Percentiles rank a stretch among this genome's conserved stretches.
Evolutionary conservation across 2,888 invertebrate species (phyloP).

Genomic region (Halocaridina rubra): DNA sequence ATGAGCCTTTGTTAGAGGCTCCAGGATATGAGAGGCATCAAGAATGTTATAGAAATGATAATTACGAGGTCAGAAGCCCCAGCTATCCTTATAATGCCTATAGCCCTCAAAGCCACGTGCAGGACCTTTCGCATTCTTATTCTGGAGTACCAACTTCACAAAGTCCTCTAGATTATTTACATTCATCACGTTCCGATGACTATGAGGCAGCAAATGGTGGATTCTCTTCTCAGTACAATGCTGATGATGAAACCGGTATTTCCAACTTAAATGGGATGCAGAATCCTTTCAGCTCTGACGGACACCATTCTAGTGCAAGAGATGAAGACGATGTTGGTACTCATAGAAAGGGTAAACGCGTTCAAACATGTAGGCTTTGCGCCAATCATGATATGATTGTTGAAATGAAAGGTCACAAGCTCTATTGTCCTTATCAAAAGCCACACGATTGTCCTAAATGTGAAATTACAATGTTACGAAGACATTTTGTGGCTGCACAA

Average conservation of each 20-base stretch:
- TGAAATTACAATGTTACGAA: background rate
- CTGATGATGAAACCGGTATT: background rate
- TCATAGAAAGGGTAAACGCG: background rate
- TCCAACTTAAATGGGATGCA: background rate
- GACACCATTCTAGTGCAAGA: no score
- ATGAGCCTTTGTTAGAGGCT: background rate
- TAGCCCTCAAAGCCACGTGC: background rate
- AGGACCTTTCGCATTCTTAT: background rate
- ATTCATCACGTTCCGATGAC: no score
- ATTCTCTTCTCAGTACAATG: no score
- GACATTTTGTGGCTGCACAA: background rate
- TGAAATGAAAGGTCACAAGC: background rate
- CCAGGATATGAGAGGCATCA: background rate
- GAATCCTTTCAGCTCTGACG: background rate
- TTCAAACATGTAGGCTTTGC: background rate
- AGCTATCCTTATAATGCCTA: background rate
- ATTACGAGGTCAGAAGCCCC: background rate
- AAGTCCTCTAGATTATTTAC: background rate
- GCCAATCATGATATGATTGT: background rate
- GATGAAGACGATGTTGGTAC: background rate
- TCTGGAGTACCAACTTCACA: background rate
- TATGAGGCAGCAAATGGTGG: background rate
- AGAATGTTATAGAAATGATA: no score
- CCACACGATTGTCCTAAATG: background rate
- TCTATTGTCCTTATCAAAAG: background rate